A percentile compares a stretch with the other conserved stretches of the same genome.
phyloP scores from a whole-genome alignment of 2,113 vertebrate genomes.

The Myrmecophaga tridactyla region DNA sequence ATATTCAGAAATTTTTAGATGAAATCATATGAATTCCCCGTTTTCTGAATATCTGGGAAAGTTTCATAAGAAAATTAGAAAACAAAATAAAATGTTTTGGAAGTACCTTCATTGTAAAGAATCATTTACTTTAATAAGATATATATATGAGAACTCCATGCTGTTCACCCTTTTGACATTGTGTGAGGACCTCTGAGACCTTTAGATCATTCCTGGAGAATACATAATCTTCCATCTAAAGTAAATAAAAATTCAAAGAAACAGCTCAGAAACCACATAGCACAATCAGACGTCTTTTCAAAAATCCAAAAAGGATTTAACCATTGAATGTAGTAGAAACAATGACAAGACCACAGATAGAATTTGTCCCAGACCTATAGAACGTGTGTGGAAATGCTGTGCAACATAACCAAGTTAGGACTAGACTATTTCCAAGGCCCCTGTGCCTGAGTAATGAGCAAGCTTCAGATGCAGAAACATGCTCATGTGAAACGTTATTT shows the following conservation, averaged over 20 bases:
- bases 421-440: background rate
- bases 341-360: background rate
- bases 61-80: background rate
- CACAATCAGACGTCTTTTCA: background rate
- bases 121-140: background rate
- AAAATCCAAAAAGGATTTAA: background rate
- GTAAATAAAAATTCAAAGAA: background rate
- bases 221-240: background rate
- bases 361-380: background rate
- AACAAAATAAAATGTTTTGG: background rate
- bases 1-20: background rate
- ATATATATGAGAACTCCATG: background rate
- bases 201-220: background rate
- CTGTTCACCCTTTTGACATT: background rate
- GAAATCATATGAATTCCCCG: background rate
- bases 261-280: background rate
- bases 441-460: background rate
- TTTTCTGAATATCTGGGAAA: background rate
- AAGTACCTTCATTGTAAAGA: background rate
- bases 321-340: background rate
- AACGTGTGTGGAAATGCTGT: background rate
- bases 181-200: background rate
- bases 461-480: background rate
- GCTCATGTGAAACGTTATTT: accelerated
- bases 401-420: background rate